phyloP scores from a whole-genome alignment of 1,140 invertebrate genomes.

The Papilio machaon region DNA sequence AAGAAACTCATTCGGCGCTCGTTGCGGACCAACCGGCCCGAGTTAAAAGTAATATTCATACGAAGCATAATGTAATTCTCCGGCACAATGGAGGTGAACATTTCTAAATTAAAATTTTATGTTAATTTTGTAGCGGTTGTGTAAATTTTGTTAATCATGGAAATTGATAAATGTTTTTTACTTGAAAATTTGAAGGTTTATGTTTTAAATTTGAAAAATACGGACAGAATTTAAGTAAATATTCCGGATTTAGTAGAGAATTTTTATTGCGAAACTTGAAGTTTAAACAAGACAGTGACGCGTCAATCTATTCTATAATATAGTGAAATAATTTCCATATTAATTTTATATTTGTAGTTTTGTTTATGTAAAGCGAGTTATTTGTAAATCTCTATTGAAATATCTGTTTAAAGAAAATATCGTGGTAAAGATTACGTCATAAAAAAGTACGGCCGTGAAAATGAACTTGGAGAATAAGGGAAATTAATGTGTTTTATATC shows the following conservation, averaged over 20 bases:
- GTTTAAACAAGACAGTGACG: too few relatives aligned
- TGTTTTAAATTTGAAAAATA: neutral
- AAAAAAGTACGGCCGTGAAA: neutral
- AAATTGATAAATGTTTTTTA: neutral
- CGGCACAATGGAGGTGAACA: neutral
- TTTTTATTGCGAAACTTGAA: too few relatives aligned
- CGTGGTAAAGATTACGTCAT: neutral
- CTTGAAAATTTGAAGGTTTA: neutral
- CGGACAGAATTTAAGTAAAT: neutral
- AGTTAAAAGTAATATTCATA: conserved; percentile 25
- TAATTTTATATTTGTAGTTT: too few relatives aligned
- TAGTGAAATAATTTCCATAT: too few relatives aligned
- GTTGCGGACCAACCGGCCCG: conserved; percentile 3
- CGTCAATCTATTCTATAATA: too few relatives aligned
- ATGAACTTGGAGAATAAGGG: neutral
- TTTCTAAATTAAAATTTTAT: conserved; percentile 3
- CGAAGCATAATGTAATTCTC: conserved; percentile 10
- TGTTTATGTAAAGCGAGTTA: too few relatives aligned
- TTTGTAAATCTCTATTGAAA: neutral
- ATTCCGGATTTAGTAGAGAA: neutral
- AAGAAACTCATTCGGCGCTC: conserved; percentile 9
- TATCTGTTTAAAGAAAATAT: conserved; percentile 6
- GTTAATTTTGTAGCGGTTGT: neutral
- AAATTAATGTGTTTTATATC: conserved; percentile 28
- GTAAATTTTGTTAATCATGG: neutral